Base-by-base conservation (phyloP, 2,113 vertebrate genomes). In the Struthio camelus region DNA sequence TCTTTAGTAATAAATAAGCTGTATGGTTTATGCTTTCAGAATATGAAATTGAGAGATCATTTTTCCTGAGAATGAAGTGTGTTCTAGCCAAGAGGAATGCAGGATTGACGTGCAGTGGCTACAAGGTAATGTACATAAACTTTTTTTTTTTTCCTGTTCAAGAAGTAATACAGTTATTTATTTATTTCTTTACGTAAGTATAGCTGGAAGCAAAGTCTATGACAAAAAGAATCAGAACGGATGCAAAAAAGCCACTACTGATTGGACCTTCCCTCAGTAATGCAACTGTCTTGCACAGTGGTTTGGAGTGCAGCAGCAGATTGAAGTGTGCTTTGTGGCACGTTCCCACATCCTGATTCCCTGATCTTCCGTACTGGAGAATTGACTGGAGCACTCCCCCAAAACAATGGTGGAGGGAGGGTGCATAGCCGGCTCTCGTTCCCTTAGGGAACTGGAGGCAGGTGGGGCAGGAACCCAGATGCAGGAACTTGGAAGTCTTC, bases 51-150 rank as follows among this genome's bases (percentile, higher is more conserved):
- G 99, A 99, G 94, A 98, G 99, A 83, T 99, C 99, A 2, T 99
- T 99, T 96, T 99, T 99, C 93, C 98, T 99, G 87, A 98, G 99
- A 62, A 99, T 99, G 99, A 99, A 99, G 91, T 99, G 99, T 84
- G 99, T 99, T 79, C 97, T 99, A 75, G 99, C 99, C 34, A 99
- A 99, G 93, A 97, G 99, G 80, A 99, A 99, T 4, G 99, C 99
- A 14, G 99, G 99, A 50, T 94, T 99, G 79, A 99, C 99, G 0
- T 99, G 99, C 97, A 99, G 99, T 18, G 99, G 99, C n/a, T 99
- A 99, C 93, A 99, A 99, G 99, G 99, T 99, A 97, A 48, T 28
- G 61, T 22, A 32, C 3, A 56, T 4, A 64, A 51, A 14, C 10
- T 38, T 40, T 24, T 7, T 2, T 2, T 30, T 3, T 22, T 38